A percentile compares a stretch with the other conserved stretches of the same genome.
These are phyloP conservation scores for Zaprionus lineosus DNA, from an alignment of 2,888 invertebrate genomes.

Conservation along the genomic window DNA sequence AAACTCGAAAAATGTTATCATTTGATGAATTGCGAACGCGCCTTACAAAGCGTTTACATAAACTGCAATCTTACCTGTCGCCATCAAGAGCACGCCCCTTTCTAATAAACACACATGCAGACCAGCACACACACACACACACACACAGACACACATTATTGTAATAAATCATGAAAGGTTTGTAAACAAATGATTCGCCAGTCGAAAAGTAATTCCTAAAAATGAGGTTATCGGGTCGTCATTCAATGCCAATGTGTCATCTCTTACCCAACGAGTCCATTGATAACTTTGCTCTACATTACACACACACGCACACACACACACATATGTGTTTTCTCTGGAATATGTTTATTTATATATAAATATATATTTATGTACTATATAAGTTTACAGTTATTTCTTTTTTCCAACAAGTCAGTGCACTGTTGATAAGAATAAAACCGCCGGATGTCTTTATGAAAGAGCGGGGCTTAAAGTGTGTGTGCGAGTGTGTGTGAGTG, in stretches of 20 bases:
- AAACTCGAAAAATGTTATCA: no score
- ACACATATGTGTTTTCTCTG: no score
- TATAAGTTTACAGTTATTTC: neutral
- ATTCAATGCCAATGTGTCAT: conserved; percentile 28
- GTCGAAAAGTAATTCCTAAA: conserved; percentile 18
- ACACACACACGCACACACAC: neutral
- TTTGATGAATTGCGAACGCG: no score
- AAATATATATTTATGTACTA: neutral
- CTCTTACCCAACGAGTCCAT: conserved; percentile 21
- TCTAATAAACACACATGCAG: no score
- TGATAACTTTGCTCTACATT: conserved; percentile 27
- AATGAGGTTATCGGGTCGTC: conserved; percentile 53
- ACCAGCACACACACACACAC: no score
- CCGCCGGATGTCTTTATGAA: neutral
- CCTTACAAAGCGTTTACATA: no score
- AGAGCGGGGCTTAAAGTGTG: neutral
- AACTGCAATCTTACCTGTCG: conserved; percentile 22
- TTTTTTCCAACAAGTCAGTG: neutral
- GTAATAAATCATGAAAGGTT: conserved; percentile 2
- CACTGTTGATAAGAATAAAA: neutral
- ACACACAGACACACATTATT: neutral
- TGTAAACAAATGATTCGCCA: conserved; percentile 14
- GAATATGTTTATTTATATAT: no score
- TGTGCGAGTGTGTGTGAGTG: neutral
- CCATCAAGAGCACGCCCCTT: neutral